Conservation (phyloP, 2,888 invertebrate genomes). For the Caenorhabditis macrosperma region DNA sequence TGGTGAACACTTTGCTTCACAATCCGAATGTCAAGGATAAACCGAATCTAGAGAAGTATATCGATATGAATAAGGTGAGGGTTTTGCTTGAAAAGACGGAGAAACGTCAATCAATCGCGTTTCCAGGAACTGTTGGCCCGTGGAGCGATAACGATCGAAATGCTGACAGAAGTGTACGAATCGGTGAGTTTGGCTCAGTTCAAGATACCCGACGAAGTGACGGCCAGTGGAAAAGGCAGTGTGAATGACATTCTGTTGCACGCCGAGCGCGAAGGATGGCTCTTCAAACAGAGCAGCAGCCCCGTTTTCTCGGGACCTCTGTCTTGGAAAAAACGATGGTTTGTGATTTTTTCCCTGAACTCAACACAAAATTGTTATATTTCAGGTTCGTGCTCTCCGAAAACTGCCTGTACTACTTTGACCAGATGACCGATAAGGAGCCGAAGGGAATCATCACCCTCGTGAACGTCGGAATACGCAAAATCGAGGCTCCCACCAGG, state of each 20-base stretch:
- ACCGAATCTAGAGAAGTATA: constrained; percentile 64
- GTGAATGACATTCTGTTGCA: constrained; percentile 53
- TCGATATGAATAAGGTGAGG: constrained; percentile 58
- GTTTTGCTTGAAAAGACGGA: neutral
- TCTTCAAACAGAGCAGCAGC: constrained; percentile 70
- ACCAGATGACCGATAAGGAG: constrained; percentile 64
- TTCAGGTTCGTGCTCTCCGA: constrained; percentile 71
- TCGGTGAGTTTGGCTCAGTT: constrained; percentile 40
- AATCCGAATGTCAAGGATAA: constrained; percentile 71
- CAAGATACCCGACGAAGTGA: constrained; percentile 60
- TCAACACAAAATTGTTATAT: neutral
- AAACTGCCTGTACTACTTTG: constrained; percentile 71
- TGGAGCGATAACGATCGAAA: constrained; percentile 26
- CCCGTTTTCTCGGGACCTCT: constrained; percentile 69
- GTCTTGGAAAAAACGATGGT: constrained; percentile 73
- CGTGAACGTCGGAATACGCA: constrained; percentile 68
- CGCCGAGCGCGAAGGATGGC: constrained; percentile 70
- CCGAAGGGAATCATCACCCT: constrained; percentile 71
- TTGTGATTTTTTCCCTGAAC: neutral
- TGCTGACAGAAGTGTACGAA: constrained; percentile 41
- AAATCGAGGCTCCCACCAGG: constrained; percentile 62
- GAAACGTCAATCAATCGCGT: constrained; percentile 3
- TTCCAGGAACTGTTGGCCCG: constrained; percentile 42
- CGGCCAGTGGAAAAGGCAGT: constrained; percentile 39
- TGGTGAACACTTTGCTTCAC: constrained; percentile 72